These are phyloP conservation scores for Intellagama lesueurii DNA, from an alignment of 2,797 vertebrate genomes.

Conservation along the genomic window DNA sequence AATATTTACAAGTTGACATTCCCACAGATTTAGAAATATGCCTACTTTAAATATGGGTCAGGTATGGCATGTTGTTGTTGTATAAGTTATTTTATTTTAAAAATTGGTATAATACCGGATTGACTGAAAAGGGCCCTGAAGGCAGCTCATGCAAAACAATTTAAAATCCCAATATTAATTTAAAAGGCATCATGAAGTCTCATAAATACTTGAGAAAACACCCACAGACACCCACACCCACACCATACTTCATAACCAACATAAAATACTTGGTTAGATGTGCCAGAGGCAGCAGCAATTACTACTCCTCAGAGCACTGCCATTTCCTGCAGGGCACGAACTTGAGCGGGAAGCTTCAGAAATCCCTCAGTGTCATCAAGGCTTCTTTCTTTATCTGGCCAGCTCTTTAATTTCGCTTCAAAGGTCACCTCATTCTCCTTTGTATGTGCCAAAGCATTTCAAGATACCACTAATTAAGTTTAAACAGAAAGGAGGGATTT, in stretches of 20 bases:
- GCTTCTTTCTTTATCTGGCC: constrained; percentile 20
- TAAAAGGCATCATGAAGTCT: not conserved
- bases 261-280: not conserved
- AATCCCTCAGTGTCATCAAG: constrained; percentile 7
- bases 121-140: not conserved
- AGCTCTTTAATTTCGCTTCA: constrained; percentile 29
- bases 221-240: not conserved
- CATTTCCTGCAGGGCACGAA: not conserved
- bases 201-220: not conserved
- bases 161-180: not conserved
- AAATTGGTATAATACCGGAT: not conserved
- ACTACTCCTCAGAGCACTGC: not conserved
- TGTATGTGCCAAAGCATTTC: constrained; percentile 26
- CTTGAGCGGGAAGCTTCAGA: not conserved
- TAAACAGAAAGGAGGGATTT: constrained; percentile 30
- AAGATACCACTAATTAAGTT: constrained; percentile 38
- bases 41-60: not conserved
- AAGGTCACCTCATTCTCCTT: constrained; percentile 26
- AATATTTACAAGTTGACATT: not conserved
- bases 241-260: not conserved
- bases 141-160: not conserved
- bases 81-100: not conserved
- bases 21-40: not conserved
- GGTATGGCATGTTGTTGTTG: no score
- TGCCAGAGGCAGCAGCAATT: not conserved